A percentile compares a stretch with the other conserved stretches of the same genome.
These are phyloP conservation scores for Balanococcus diminutus DNA, from an alignment of 2,888 invertebrate genomes.

Conservation along the genomic window DNA sequence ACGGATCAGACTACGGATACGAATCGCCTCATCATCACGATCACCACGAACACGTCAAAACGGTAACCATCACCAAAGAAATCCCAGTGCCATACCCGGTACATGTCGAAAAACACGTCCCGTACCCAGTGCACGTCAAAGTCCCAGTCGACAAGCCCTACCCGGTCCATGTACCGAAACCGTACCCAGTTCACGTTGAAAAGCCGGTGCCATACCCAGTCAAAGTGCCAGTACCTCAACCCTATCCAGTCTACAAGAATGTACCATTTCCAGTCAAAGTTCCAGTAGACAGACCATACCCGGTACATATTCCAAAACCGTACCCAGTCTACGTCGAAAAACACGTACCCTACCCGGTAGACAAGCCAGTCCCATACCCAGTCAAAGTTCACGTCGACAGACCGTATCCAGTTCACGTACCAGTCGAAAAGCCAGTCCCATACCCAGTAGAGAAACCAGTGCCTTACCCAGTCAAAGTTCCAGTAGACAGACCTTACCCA, in stretches of 20 bases:
- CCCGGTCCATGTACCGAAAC: constrained; percentile 58
- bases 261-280: constrained; percentile 76
- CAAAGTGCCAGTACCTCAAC: constrained; percentile 58
- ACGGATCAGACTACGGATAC: constrained; percentile 52
- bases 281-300: constrained; percentile 58
- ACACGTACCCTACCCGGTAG: constrained; percentile 67
- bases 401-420: constrained; percentile 66
- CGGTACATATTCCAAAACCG: constrained; percentile 70
- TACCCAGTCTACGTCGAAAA: constrained; percentile 78
- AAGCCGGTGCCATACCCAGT: constrained; percentile 59
- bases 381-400: constrained; percentile 59
- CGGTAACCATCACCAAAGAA: constrained; percentile 58
- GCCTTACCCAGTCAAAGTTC: constrained; percentile 68
- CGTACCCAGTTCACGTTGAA: constrained; percentile 59
- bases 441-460: constrained; percentile 59
- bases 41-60: constrained; percentile 56
- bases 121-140: constrained; percentile 59
- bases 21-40: constrained; percentile 48
- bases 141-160: constrained; percentile 58
- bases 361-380: constrained; percentile 65
- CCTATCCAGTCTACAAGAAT: constrained; percentile 67
- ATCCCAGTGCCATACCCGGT: constrained; percentile 59
- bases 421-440: constrained; percentile 64
- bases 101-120: constrained; percentile 59
- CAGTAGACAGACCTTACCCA: constrained; percentile 63